phyloP scores from a whole-genome alignment of 2,797 vertebrate species.

The Pachyuromys duprasi region DNA sequence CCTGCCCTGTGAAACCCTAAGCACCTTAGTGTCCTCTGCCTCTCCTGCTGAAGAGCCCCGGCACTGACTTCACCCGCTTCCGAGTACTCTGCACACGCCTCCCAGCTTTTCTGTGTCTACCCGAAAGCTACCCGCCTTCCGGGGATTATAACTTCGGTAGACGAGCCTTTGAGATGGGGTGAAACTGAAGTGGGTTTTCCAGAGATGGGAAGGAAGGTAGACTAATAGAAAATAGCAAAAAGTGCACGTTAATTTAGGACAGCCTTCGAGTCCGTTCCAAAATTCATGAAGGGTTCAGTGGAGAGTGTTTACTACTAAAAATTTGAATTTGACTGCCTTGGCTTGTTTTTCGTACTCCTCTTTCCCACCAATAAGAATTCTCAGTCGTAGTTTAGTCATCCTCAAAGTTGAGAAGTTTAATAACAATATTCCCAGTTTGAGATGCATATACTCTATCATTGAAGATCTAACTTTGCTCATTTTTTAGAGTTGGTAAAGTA shows the following conservation, averaged over 20 bases:
- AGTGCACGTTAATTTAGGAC: not conserved
- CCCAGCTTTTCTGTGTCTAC: too few relatives aligned
- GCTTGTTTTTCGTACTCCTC: too few relatives aligned
- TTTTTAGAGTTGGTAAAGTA: not conserved
- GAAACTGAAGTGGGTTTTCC: not conserved
- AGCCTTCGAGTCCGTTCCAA: too few relatives aligned
- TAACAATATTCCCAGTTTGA: not conserved
- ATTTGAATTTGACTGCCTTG: not conserved
- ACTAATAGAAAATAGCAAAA: not conserved
- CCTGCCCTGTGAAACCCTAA: not conserved
- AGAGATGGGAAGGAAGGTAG: not conserved
- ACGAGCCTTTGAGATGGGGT: not conserved
- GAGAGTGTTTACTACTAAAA: not conserved
- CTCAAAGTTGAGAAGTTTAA: not conserved
- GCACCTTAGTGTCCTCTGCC: fast-evolving
- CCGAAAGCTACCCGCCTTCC: not conserved
- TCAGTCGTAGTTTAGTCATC: not conserved
- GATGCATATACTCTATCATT: not conserved
- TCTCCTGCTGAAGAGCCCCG: not conserved
- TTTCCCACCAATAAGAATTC: not conserved
- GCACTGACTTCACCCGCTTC: fast-evolving
- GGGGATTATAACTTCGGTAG: not conserved
- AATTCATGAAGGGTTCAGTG: not conserved
- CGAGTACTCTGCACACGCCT: too few relatives aligned
- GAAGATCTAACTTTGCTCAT: not conserved